Conservation (phyloP, 1,140 invertebrate species). For the Platorchestia sp. region DNA sequence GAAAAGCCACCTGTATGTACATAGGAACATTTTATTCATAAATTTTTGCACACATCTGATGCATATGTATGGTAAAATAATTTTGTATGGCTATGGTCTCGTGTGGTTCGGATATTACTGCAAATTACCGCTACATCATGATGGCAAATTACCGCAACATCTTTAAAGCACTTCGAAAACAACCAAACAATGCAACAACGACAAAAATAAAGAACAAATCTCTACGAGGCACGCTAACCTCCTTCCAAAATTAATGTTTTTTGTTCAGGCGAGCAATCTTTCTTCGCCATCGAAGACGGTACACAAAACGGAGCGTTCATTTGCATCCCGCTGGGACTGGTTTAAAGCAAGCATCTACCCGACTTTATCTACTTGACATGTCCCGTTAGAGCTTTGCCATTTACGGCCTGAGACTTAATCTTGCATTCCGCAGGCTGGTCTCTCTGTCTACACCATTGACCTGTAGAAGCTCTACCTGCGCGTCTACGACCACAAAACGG, state of each 20-base stretch:
- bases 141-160: neutral
- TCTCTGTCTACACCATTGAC: neutral
- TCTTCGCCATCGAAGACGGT: neutral
- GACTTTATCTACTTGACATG: conserved; percentile 4
- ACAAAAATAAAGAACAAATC: neutral
- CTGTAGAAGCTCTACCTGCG: neutral
- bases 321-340: neutral
- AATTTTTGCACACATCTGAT: too few species aligned
- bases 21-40: too few species aligned
- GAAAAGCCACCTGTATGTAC: too few species aligned
- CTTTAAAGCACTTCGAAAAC: neutral
- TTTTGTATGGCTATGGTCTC: too few species aligned
- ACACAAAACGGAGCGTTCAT: neutral
- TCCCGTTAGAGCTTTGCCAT: conserved; percentile 14
- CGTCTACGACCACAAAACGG: neutral
- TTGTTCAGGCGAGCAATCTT: neutral
- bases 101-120: too few species aligned
- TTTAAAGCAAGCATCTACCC: neutral
- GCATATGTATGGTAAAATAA: too few species aligned
- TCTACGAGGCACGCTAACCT: neutral
- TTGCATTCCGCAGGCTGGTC: neutral
- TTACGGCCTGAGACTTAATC: neutral
- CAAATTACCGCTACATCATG: neutral
- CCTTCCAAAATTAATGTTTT: neutral
- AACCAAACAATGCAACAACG: neutral